Evolutionary conservation across 2,888 invertebrate species (phyloP).

Genomic region (Troides aeacus): DNA sequence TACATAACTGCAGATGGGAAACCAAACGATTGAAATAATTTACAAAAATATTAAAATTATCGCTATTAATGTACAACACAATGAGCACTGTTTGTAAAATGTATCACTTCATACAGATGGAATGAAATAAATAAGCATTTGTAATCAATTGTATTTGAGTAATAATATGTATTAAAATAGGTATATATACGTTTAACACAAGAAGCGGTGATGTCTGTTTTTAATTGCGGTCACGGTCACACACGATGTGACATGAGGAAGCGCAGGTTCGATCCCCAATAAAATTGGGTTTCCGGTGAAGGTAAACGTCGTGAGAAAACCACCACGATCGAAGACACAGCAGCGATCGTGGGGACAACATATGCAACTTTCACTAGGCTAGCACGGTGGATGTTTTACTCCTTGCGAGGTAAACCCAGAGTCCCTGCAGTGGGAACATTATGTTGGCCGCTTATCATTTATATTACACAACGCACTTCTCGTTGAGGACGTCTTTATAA

Average conservation of each 20-base stretch:
- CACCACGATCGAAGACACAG: too few species aligned
- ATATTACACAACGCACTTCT: constrained; percentile 25
- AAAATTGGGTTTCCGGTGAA: too few species aligned
- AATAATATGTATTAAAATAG: constrained; percentile 6
- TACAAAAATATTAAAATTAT: constrained; percentile 72
- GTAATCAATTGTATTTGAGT: constrained; percentile 50
- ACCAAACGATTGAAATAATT: constrained; percentile 59
- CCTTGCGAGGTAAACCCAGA: too few species aligned
- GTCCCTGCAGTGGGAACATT: too few species aligned
- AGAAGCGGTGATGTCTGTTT: too few species aligned
- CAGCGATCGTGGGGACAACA: too few species aligned
- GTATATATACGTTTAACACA: neutral
- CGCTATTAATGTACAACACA: constrained; percentile 62
- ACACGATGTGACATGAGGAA: too few species aligned
- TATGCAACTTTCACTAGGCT: too few species aligned
- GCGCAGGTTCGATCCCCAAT: too few species aligned
- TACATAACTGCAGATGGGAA: constrained; percentile 48
- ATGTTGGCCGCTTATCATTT: constrained; percentile 4
- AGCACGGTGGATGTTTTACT: too few species aligned
- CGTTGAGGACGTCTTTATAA: constrained; percentile 8
- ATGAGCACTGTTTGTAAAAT: constrained; percentile 58
- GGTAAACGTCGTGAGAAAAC: too few species aligned
- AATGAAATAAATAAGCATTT: constrained; percentile 61
- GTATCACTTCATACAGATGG: constrained; percentile 62
- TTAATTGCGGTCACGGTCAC: too few species aligned